These are phyloP conservation scores for Dinothrombium tinctorium DNA, from an alignment of 1,140 invertebrate species.

Conservation along the genomic window DNA sequence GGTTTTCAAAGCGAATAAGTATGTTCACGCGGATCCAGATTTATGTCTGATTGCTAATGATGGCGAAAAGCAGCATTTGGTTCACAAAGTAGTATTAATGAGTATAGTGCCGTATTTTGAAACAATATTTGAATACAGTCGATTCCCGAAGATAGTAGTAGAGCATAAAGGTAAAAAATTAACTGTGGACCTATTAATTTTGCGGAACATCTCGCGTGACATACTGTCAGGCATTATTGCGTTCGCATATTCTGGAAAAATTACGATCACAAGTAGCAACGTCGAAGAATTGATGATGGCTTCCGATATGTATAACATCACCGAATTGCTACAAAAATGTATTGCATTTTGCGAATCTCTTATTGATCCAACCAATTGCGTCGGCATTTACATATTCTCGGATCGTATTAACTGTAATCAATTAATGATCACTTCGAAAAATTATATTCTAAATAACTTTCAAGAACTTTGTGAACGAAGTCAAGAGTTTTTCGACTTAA, in stretches of 20 bases:
- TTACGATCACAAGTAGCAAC: neutral
- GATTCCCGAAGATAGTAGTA: neutral
- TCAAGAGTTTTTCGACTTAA: neutral
- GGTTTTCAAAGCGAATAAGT: neutral
- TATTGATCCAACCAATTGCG: neutral
- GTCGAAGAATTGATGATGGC: constrained; percentile 3
- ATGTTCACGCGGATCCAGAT: neutral
- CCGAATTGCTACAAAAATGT: neutral
- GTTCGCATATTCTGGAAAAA: neutral
- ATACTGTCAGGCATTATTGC: neutral
- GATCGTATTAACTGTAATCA: neutral
- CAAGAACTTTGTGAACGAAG: neutral
- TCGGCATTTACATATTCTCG: neutral
- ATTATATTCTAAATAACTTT: constrained; percentile 2
- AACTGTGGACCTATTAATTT: neutral
- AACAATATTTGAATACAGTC: neutral
- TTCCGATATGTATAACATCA: constrained; percentile 2
- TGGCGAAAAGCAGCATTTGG: neutral
- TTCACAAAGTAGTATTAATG: constrained; percentile 1
- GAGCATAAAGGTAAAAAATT: neutral
- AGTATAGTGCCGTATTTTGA: constrained; percentile 3
- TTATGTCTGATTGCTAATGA: neutral
- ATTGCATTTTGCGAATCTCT: neutral
- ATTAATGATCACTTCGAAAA: neutral
- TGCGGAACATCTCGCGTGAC: neutral